Conservation (phyloP, 2,888 invertebrate genomes). For the Papilio elwesi region DNA sequence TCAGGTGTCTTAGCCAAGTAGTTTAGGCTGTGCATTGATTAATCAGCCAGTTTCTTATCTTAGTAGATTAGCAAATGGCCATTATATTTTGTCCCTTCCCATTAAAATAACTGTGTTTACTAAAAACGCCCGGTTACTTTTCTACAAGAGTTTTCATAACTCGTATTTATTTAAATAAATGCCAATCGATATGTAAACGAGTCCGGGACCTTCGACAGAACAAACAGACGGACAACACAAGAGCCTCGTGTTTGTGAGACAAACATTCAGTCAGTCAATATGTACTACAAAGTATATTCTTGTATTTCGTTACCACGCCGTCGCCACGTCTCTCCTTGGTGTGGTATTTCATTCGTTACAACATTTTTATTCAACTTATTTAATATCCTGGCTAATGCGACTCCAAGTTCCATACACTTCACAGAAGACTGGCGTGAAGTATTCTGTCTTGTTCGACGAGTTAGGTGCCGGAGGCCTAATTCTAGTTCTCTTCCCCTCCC, state of each 20-base stretch:
- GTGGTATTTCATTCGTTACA: slow-evolving; percentile 28
- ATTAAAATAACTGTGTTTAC: no score
- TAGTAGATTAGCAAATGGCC: no score
- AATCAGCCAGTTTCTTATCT: no score
- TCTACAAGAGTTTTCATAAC: background rate
- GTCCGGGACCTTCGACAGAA: slow-evolving; percentile 14
- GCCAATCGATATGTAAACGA: slow-evolving; percentile 10
- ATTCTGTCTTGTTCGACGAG: no score
- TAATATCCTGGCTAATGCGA: no score
- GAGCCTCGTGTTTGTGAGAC: slow-evolving; percentile 21
- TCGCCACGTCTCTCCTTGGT: slow-evolving; percentile 10
- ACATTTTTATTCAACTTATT: background rate
- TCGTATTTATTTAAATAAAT: slow-evolving; percentile 8
- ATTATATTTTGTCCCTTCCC: no score
- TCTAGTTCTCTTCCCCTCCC: no score
- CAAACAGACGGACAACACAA: slow-evolving; percentile 28
- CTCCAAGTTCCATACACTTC: no score
- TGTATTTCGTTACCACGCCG: slow-evolving; percentile 11
- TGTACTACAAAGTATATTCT: slow-evolving; percentile 3
- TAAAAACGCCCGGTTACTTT: background rate
- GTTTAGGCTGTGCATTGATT: no score
- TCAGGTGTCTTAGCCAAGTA: no score
- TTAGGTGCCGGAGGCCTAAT: no score
- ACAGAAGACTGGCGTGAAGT: no score
- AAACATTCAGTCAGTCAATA: slow-evolving; percentile 26